phyloP scores from a whole-genome alignment of 2,113 vertebrate genomes.

The Elephas maximus region DNA sequence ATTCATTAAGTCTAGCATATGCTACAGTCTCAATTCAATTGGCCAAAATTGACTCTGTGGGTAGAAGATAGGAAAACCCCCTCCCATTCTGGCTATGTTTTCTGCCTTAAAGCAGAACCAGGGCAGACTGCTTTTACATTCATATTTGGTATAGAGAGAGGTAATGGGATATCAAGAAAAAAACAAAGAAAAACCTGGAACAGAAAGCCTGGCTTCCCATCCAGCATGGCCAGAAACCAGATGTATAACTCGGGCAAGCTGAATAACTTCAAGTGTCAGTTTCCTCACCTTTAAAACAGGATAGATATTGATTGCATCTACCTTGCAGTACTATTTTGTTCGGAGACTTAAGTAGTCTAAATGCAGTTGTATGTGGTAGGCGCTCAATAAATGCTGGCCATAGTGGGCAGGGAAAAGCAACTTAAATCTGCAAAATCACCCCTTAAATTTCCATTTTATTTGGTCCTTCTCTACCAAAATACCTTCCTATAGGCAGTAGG shows the following conservation, averaged over 20 bases:
- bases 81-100: background rate
- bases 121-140: background rate
- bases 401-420: background rate
- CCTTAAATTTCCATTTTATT: background rate
- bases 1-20: background rate
- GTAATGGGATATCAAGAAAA: background rate
- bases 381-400: background rate
- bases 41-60: background rate
- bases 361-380: background rate
- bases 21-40: background rate
- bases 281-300: background rate
- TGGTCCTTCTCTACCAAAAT: background rate
- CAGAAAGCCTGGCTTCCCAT: background rate
- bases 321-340: background rate
- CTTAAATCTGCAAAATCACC: background rate
- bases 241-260: background rate
- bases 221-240: background rate
- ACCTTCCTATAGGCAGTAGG: background rate
- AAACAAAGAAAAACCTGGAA: background rate
- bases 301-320: background rate
- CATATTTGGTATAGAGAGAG: background rate
- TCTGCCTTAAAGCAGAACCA: background rate
- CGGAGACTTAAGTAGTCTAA: background rate
- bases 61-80: background rate
- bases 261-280: background rate